Evolutionary conservation across 92 coral and sea anemone species (phyloP), one percentile per base, ranked within the genome.

Genomic region (Scolanthus callimorphus): DNA sequence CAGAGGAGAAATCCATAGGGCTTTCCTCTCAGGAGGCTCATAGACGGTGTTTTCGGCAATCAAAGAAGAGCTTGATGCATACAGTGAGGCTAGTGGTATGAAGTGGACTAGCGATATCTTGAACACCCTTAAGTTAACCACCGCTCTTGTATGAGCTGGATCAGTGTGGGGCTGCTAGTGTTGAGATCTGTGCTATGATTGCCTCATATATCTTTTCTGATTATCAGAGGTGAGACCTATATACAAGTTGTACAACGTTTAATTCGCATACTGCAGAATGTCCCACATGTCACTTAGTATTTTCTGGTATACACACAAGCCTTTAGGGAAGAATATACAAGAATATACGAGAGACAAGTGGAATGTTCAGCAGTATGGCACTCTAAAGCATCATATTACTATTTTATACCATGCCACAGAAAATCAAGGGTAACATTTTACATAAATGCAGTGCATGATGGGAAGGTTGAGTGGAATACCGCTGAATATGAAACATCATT

Each of bases 21-120:
- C 77, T 92, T 26, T 63, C 96, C n/a, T 92, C 96, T 2, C 90
- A 88, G 38, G 92, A 88, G 46, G 98, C 96, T 3, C 78, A 88
- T 50, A 77, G 78, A 47, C 53, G 65, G 76, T 92, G 25, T 76
- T 86, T 58, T 80, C 73, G 24, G 85, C 71, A 17, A 84, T 92
- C 21, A 57, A 55, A 39, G 90, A 88, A 20, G 98, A 88, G 26
- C 68, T 92, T 17, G 17, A 47, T 20, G 48, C 69, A 17, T 88
- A 79, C 38, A 81, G 51, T 31, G 41, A 49, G 23, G 77, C 80
- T 23, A 70, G 76, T 60, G 59, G 44, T 15, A 31, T 60, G 22
- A 75, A 72, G n/a, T 89, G 96, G 96, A 53, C 62, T 17, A 55
- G 53, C 20, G 91, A 84, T 64, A 50, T 92, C 62, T 72, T 73